Evolutionary conservation across 2,888 invertebrate genomes (phyloP), one percentile per base, ranked within the genome.

Genomic region (Mesochorus sp.): DNA sequence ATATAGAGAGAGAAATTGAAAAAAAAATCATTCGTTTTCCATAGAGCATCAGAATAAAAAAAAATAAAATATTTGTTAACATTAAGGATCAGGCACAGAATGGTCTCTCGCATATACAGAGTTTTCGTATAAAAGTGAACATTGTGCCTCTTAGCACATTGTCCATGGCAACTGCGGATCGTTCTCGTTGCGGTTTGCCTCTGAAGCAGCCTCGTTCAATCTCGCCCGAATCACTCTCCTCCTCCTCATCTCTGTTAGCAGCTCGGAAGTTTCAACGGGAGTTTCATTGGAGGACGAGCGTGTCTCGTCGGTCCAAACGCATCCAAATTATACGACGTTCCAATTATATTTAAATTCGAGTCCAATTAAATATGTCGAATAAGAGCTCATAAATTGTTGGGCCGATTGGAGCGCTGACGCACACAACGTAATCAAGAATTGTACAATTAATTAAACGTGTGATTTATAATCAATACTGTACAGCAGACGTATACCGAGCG

Each of bases 371-470:
- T 70, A 34, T 47, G 17, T 12, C 47, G 44, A 57, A 49, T 70
- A 12, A 55, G 59, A 14, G 47, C 57, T 57, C 68, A 70, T 76
- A 66, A 67, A 72, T 53, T 37, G 53, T 49, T 8, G 14, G 44
- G 14, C 59, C 61, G 53, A 61, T 44, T 57, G 21, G 26, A 42
- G 42, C 21, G 64, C 24, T 34, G 44, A 59, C 57, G 51, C 14
- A 34, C 34, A 72, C 59, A 57, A 73, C 53, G 55, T 61, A 55
- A 73, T 77, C 47, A 62, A 53, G 31, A 28, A 53, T 61, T 19
- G 59, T 37, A 62, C 66, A 49, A 73, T 77, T 73, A 77, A 77
- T 77, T 77, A 73, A 72, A 49, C 53, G 55, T 24, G 62, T 67
- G 77, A 73, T 67, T 59, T 73, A 68, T 67, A 61, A 61, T 73